Percentiles rank a stretch among this genome's conserved stretches.
phyloP scores from a whole-genome alignment of 2,797 vertebrate genomes.

The Xenopus petersii region DNA sequence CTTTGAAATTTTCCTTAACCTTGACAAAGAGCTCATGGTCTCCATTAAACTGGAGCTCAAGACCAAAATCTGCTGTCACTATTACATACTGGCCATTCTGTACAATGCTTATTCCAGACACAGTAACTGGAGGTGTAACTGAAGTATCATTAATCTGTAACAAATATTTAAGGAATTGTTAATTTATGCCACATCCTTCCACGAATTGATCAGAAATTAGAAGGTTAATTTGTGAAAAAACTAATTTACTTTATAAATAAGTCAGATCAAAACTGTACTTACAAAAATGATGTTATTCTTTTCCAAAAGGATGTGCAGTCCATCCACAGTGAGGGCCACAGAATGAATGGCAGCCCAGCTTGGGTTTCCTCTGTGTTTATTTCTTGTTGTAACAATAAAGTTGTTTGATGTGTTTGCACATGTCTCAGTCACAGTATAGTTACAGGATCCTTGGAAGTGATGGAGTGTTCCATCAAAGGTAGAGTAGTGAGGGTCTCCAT shows the following conservation, averaged over 20 bases:
- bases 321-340: slow-evolving; percentile 63
- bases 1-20: slow-evolving; percentile 72
- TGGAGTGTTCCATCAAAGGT: slow-evolving; percentile 71
- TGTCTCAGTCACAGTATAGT: slow-evolving; percentile 67
- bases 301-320: slow-evolving; percentile 64
- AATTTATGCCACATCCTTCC: no score
- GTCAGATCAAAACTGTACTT: slow-evolving; percentile 31
- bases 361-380: slow-evolving; percentile 61
- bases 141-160: slow-evolving; percentile 63
- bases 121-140: slow-evolving; percentile 57
- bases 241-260: no score
- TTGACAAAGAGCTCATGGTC: slow-evolving; percentile 73
- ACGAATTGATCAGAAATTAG: no score
- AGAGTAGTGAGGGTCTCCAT: slow-evolving; percentile 75
- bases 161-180: background rate
- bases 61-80: slow-evolving; percentile 70
- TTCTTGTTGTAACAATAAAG: slow-evolving; percentile 73
- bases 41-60: slow-evolving; percentile 72
- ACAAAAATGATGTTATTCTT: slow-evolving; percentile 67
- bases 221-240: no score
- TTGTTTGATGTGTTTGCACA: slow-evolving; percentile 64
- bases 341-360: slow-evolving; percentile 70
- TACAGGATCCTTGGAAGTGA: slow-evolving; percentile 77
- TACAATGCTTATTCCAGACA: slow-evolving; percentile 52
- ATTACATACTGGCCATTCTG: slow-evolving; percentile 53